These are phyloP conservation scores for Hirtodrosophila trivittata DNA, from an alignment of 2,888 invertebrate species.

Conservation along the genomic window DNA sequence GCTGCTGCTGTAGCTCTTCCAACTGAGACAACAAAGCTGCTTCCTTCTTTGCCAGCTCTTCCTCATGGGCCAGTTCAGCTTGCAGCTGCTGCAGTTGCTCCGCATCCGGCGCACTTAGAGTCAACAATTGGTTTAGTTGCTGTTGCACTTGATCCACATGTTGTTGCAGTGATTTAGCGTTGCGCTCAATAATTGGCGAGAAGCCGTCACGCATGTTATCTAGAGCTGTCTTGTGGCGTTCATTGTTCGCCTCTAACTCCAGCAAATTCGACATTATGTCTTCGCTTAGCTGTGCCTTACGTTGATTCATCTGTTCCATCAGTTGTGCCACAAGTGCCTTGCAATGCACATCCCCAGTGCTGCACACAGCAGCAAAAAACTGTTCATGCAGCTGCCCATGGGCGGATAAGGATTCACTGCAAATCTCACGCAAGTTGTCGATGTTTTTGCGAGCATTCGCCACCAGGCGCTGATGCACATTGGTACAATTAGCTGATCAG, in stretches of 20 bases:
- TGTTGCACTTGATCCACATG: constrained; percentile 58
- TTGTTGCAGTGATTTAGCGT: constrained; percentile 42
- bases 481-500: constrained; percentile 67
- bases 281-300: constrained; percentile 54
- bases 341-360: constrained; percentile 62
- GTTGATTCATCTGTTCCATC: constrained; percentile 66
- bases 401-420: constrained; percentile 54
- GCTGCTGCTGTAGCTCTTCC: constrained; percentile 82
- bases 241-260: constrained; percentile 61
- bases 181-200: constrained; percentile 51
- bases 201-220: constrained; percentile 64
- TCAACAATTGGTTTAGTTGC: constrained; percentile 57
- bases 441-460: constrained; percentile 68
- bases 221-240: constrained; percentile 66
- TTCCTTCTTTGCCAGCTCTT: constrained; percentile 63
- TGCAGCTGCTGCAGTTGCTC: constrained; percentile 56
- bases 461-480: constrained; percentile 68
- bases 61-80: constrained; percentile 57
- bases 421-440: constrained; percentile 62
- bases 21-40: constrained; percentile 76
- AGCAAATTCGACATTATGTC: constrained; percentile 67
- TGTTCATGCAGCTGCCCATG: constrained; percentile 61
- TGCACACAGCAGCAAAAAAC: constrained; percentile 48
- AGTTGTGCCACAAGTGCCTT: constrained; percentile 50
- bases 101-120: constrained; percentile 45